These are phyloP conservation scores for Dryas iulia DNA, from an alignment of 1,140 invertebrate genomes.

Conservation along the genomic window DNA sequence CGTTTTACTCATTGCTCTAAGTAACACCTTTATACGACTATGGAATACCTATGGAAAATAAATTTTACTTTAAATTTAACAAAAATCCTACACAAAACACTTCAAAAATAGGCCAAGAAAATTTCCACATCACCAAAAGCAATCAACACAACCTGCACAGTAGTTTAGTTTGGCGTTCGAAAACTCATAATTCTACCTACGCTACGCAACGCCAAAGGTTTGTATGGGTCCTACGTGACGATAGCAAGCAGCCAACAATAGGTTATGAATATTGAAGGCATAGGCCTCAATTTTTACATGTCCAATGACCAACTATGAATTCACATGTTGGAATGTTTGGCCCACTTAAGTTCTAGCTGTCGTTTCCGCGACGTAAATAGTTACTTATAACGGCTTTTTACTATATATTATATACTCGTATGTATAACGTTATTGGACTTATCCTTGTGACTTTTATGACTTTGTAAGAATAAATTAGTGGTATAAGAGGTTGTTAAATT, in stretches of 20 bases:
- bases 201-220: not conserved
- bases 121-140: not conserved
- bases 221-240: conserved; percentile 53
- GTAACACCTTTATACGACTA: too few species aligned
- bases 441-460: not conserved
- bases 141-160: not conserved
- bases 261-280: conserved; percentile 72
- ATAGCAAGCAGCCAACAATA: conserved; percentile 61
- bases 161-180: not conserved
- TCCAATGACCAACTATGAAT: conserved; percentile 52
- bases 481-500: not conserved
- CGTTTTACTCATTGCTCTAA: too few species aligned
- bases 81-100: too few species aligned
- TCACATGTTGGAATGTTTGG: conserved; percentile 60
- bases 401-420: not conserved
- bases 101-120: conserved; percentile 66
- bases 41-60: too few species aligned
- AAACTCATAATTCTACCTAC: not conserved
- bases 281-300: conserved; percentile 61
- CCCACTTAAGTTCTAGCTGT: conserved; percentile 53
- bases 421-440: not conserved
- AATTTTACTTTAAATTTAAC: too few species aligned
- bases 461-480: not conserved
- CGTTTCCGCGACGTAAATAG: conserved; percentile 41
- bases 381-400: conserved; percentile 23